These are phyloP conservation scores for Psix sp. DNA, from an alignment of 1,140 invertebrate genomes.

Conservation along the genomic window DNA sequence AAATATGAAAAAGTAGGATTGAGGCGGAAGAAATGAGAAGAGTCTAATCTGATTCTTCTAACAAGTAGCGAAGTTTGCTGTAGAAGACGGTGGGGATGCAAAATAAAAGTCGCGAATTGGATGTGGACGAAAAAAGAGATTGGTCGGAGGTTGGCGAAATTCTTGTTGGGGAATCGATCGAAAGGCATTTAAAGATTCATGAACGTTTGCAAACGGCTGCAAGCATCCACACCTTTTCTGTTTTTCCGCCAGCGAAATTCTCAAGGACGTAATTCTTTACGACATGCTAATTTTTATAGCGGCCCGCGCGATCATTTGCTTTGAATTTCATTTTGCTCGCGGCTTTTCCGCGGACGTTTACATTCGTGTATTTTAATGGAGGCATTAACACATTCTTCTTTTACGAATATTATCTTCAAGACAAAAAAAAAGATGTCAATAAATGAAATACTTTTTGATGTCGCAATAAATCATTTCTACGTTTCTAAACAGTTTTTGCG, in stretches of 20 bases:
- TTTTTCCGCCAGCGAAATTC: conserved; percentile 39
- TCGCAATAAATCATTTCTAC: too few species aligned
- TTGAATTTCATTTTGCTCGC: conserved; percentile 40
- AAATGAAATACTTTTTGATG: too few species aligned
- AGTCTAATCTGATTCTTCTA: conserved; percentile 29
- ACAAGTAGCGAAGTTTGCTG: conserved; percentile 39
- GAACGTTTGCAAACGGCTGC: conserved; percentile 28
- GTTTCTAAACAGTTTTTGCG: too few species aligned
- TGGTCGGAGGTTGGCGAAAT: conserved; percentile 51
- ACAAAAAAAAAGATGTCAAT: conserved; percentile 43
- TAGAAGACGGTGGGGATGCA: conserved; percentile 16
- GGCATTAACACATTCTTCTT: conserved; percentile 48
- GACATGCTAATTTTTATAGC: conserved; percentile 52
- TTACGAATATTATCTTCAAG: too few species aligned
- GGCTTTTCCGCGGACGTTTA: conserved; percentile 7
- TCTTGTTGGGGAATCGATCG: conserved; percentile 53
- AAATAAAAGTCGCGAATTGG: conserved; percentile 49
- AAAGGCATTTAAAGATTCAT: conserved; percentile 58
- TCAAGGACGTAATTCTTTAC: conserved; percentile 56
- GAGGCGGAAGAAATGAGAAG: too few species aligned
- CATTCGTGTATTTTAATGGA: conserved; percentile 45
- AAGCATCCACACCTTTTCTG: conserved; percentile 26
- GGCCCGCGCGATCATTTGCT: conserved; percentile 33
- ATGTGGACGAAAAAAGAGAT: conserved; percentile 48
- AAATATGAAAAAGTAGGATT: too few species aligned